Percentiles rank a stretch among this genome's conserved stretches.
Conservation (phyloP, 30 jellyfish, hydroid and myxozoan genomes). For the Aurelia sp. region DNA sequence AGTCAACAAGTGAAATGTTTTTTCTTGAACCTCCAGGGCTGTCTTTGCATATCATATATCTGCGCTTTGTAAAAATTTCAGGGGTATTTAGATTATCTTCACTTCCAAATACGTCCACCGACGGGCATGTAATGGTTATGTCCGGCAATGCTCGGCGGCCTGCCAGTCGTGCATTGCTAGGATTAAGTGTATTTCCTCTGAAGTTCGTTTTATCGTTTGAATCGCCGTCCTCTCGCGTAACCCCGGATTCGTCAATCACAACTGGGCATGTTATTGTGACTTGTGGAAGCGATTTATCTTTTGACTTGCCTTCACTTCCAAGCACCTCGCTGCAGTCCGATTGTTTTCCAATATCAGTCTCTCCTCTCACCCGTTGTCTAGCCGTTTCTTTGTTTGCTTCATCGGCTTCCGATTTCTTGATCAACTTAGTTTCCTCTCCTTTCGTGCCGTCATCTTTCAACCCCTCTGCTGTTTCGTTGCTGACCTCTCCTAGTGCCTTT, state of each 20-base stretch:
- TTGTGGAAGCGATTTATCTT: slow-evolving; percentile 23
- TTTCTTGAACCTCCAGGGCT: slow-evolving; percentile 48
- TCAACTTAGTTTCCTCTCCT: no score
- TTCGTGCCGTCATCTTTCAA: no score
- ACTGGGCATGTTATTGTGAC: slow-evolving; percentile 59
- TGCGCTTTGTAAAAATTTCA: slow-evolving; percentile 52
- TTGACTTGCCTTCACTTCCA: neutral
- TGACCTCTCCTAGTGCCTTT: no score
- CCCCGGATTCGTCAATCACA: neutral
- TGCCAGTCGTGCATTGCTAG: slow-evolving; percentile 5
- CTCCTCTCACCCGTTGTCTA: no score
- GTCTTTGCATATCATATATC: slow-evolving; percentile 57
- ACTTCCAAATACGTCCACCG: slow-evolving; percentile 39
- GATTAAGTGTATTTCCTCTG: no score
- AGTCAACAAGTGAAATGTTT: slow-evolving; percentile 48
- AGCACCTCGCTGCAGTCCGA: neutral
- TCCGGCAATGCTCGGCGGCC: slow-evolving; percentile 72
- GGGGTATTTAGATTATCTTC: neutral
- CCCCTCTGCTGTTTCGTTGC: no score
- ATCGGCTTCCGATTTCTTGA: no score
- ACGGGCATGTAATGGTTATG: slow-evolving; percentile 66
- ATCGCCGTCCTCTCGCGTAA: neutral
- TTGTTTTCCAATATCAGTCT: neutral
- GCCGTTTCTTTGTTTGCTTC: no score
- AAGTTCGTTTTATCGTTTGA: no score